Evolutionary conservation across 2,113 vertebrate species (phyloP), one percentile per base, ranked within the genome.

Genomic region (Coptodon bakossiorum): DNA sequence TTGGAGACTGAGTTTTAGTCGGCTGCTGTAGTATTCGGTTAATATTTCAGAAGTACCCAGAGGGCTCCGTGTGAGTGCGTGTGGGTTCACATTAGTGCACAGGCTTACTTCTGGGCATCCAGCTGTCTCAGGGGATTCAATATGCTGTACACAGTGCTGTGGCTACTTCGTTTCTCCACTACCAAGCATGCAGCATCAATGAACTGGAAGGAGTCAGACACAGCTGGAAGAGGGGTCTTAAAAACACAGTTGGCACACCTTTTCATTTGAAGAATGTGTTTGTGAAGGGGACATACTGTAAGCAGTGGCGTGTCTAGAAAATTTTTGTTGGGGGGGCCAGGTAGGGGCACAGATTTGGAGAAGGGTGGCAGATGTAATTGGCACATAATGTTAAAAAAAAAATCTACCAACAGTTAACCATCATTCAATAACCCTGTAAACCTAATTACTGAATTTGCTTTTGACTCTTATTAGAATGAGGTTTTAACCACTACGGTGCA

Each of bases 31-130:
- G 83, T 88, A 87, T 87, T 87, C 59, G 5, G 24, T 91, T 82
- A 90, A 92, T 92, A 91, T 93, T 93, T 92, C 45, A 93, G 27
- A 87, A 76, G 85, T 14, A 22, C 40, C 84, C n/a, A 13, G 40
- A 83, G 66, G 66, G 12, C 24, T 29, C 16, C 52, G 43, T 57
- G 56, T 43, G 38, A 2, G 73, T 86, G 68, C 54, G 17, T 82
- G 90, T 53, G 54, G 56, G 38, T 90, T 82, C 78, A 87, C 80
- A 59, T 83, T 83, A 86, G 88, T 80, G 56, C 81, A 57, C 59
- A 86, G 66, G 29, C 79, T 66, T 53, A 71, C 86, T 89, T 83
- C 45, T 63, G 86, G 48, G 86, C 81, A 81, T 88, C 76, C 29
- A 43, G 52, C 73, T 5, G 56, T 90, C 82, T 63, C 91, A 29